These are phyloP conservation scores for Eudyptes chrysolophus DNA, from an alignment of 2,113 vertebrate genomes.

Conservation along the genomic window DNA sequence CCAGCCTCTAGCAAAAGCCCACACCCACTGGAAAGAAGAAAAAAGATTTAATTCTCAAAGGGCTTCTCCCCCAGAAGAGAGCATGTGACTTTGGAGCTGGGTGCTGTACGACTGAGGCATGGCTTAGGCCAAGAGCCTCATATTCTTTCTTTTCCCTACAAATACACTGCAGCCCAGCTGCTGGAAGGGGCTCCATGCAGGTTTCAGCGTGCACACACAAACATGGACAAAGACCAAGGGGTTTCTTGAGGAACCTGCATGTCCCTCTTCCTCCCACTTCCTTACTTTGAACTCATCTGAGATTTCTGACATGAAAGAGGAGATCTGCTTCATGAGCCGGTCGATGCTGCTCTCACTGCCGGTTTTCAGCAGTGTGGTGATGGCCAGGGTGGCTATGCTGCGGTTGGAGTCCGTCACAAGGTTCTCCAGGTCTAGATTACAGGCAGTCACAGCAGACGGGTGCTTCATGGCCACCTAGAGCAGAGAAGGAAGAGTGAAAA, in stretches of 20 bases:
- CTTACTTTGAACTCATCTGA: conserved; percentile 84
- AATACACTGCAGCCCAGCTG: neutral
- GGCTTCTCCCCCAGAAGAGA: neutral
- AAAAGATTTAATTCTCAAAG: neutral
- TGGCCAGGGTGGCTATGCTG: conserved; percentile 83
- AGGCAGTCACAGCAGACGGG: conserved; percentile 82
- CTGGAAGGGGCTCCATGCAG: neutral
- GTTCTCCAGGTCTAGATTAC: conserved; percentile 84
- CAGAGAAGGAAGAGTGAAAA: neutral
- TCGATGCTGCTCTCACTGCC: conserved; percentile 85
- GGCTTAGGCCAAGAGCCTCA: neutral
- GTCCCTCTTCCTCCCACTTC: neutral
- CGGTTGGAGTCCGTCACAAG: conserved; percentile 83
- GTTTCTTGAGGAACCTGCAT: neutral
- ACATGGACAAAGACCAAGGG: neutral
- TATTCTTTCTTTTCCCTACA: neutral
- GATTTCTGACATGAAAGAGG: conserved; percentile 86
- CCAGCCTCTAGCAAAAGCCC: neutral
- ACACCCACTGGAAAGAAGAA: neutral
- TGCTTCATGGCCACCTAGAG: conserved; percentile 84
- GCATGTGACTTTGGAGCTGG: neutral
- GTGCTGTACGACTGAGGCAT: neutral
- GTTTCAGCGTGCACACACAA: neutral
- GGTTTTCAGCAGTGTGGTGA: conserved; percentile 82
- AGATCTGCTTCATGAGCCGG: conserved; percentile 86